Evolutionary conservation across 2,113 vertebrate species (phyloP), one percentile per base, ranked within the genome.

Genomic region (Boleophthalmus pectinirostris): DNA sequence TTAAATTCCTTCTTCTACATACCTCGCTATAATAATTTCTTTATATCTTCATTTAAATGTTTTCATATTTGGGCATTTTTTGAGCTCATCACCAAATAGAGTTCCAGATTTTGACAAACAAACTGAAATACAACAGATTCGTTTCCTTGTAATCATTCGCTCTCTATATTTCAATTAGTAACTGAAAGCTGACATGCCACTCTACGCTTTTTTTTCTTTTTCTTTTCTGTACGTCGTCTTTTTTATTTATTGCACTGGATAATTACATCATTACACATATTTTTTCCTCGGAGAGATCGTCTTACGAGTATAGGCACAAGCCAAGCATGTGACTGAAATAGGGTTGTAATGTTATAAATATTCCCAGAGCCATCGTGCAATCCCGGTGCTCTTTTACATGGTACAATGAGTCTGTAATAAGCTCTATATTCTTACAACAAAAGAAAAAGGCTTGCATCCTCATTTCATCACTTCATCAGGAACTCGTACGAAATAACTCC

Each of bases 311-410:
- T 5, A n/a, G 61, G n/a, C 29, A 16, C 18, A 43, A 29, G 54
- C 1, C 58, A 63, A 16, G 25, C 45, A 64, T 9, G 51, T 23
- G 24, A 13, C 5, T 20, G 57, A 35, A 54, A 38, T 21, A 38
- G 63, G 38, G 69, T 45, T 18, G 51, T 68, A 73, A 64, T 23
- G 57, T 65, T 25, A 66, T 57, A 29, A 29, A 65, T 70, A 70
- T 60, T 24, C 53, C 68, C 38, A 21, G 63, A 58, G 53, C 46
- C 15, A 74, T 63, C 21, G 33, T 33, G 73, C 2, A 72, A 45
- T 72, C 68, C 18, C 18, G 6, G 14, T 12, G 33, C 66, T 33
- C 33, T 46, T 67, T 35, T 38, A 25, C 61, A 66, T 13, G 38
- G 2, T 21, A 66, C 73, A 76, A 5, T 66, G 29, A 72, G 35